Evolutionary conservation across 2,888 invertebrate genomes (phyloP).

Genomic region (Drosophila mimica): DNA sequence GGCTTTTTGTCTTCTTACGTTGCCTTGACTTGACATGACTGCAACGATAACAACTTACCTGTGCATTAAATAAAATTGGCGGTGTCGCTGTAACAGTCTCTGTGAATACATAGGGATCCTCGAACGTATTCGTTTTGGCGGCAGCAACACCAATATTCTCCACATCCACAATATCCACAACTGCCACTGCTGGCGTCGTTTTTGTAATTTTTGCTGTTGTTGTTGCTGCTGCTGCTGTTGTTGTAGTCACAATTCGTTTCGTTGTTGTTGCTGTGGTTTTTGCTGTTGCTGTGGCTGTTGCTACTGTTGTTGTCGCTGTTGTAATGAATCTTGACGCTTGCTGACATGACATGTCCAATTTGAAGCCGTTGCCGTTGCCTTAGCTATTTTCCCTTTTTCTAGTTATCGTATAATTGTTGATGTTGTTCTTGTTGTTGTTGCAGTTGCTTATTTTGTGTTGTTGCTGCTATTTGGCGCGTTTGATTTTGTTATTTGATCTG

Average conservation of each 20-base stretch:
- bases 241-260: slow-evolving; percentile 48
- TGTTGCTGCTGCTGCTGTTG: slow-evolving; percentile 26
- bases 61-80: slow-evolving; percentile 84
- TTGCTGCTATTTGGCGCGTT: slow-evolving; percentile 23
- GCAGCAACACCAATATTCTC: slow-evolving; percentile 53
- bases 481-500: slow-evolving; percentile 66
- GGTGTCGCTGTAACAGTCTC: slow-evolving; percentile 84
- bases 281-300: slow-evolving; percentile 43
- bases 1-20: slow-evolving; percentile 20
- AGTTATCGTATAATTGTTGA: slow-evolving; percentile 7
- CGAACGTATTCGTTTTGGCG: slow-evolving; percentile 74
- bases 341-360: slow-evolving; percentile 85
- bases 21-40: slow-evolving; percentile 37
- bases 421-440: slow-evolving; percentile 15
- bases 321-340: slow-evolving; percentile 83
- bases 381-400: slow-evolving; percentile 16
- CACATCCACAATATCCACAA: slow-evolving; percentile 37
- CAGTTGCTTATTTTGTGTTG: slow-evolving; percentile 15
- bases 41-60: slow-evolving; percentile 68
- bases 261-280: slow-evolving; percentile 44
- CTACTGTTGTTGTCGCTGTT: slow-evolving; percentile 59
- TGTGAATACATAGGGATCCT: slow-evolving; percentile 85
- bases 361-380: slow-evolving; percentile 63
- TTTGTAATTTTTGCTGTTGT: slow-evolving; percentile 21
- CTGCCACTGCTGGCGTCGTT: slow-evolving; percentile 38